Base-by-base conservation (phyloP, 2,113 vertebrate species). In the Pycnonotus jocosus region DNA sequence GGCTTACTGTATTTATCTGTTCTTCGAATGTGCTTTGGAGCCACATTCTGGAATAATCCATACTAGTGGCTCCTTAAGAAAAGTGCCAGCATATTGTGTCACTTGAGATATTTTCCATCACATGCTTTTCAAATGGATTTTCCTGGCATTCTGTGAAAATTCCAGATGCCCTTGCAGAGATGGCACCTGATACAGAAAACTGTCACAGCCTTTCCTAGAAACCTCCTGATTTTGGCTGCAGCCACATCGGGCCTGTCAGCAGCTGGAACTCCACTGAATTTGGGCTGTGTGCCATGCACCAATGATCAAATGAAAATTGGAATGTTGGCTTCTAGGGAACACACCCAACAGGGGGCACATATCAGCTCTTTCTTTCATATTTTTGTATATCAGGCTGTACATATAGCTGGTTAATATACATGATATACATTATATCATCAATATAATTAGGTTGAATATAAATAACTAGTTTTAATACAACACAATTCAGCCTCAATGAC, bases 161-260 rank as follows among this genome's bases (percentile, higher is more conserved):
- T 77, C n/a, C 37, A 70, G 48, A 72, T 23, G 50, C 22, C 66
- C 40, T 89, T 86, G 54, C 45, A 81, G 40, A 56, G 45, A 69
- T 44, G 50, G 20, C 9, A 72, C 14, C 10, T 3, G 10, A 44
- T 28, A 18, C 18, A 65, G 50, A 74, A 68, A 25, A 42, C 33
- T 88, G 51, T 31, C 54, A 22, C 0, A 73, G 8, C 18, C 58
- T 78, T 92, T 81, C 68, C 51, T 61, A 61, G 54, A 89, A 91
- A 40, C 2, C 2, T 21, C 11, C 37, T 61, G 47, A 42, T 37
- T 0, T 0, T 47, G 21, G n/a, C 58, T 86, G 40, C 31, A 21
- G 51, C 30, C 35, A 10, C 3, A 1, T 4, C 0, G 0, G 35
- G 15, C 7, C 78, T 37, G 37, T 50, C 72, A 73, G 72, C 72